Conservation (phyloP, 2,888 invertebrate genomes). For the Zhuqinia jingwanae region DNA sequence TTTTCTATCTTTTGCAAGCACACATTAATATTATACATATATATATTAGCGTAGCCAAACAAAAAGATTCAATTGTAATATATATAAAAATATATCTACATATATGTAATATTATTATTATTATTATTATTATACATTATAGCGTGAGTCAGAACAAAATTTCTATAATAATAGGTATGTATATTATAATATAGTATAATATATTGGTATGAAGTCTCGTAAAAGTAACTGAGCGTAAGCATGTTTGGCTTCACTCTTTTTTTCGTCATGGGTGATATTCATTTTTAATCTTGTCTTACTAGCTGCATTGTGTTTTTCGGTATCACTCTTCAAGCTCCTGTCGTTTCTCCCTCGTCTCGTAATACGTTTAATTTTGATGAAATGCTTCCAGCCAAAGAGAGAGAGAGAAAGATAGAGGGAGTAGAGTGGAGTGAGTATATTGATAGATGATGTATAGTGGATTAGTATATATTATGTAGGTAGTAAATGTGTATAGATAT, state of each 20-base stretch:
- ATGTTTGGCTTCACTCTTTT: constrained; percentile 49
- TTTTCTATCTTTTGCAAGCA: constrained; percentile 25
- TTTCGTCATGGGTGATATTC: constrained; percentile 55
- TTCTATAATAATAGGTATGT: neutral
- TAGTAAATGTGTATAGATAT: too few relatives aligned
- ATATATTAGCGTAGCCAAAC: neutral
- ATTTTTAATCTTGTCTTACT: constrained; percentile 54
- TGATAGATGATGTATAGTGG: neutral
- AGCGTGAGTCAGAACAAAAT: neutral
- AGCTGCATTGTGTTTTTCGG: neutral
- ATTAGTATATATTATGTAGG: too few relatives aligned
- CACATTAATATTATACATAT: neutral
- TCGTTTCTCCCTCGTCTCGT: neutral
- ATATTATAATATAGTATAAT: too few relatives aligned
- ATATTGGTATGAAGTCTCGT: neutral
- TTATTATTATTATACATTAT: neutral
- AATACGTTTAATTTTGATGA: constrained; percentile 29
- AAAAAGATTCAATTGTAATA: constrained; percentile 5
- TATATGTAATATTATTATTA: neutral
- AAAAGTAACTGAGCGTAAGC: neutral
- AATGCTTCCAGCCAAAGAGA: neutral
- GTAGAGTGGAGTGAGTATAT: neutral
- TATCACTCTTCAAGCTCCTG: constrained; percentile 17
- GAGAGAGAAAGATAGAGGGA: too few relatives aligned
- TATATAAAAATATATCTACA: neutral